Evolutionary conservation across 1,140 invertebrate genomes (phyloP).

Genomic region (Drosophila willistoni): DNA sequence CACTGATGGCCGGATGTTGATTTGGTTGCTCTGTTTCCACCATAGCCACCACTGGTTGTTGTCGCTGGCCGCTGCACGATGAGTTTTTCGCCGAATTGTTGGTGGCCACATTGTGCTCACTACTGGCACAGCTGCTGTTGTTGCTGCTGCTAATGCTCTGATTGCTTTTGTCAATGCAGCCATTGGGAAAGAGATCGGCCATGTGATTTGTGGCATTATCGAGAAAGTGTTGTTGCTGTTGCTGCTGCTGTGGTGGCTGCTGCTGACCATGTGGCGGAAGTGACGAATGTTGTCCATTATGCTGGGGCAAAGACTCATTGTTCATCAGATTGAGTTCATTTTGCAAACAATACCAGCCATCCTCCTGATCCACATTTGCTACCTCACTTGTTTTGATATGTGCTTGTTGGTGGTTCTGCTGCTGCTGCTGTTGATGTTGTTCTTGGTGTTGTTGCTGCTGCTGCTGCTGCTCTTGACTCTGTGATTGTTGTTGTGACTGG

Average conservation of each 20-base stretch:
- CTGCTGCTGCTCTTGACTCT: conserved; percentile 32
- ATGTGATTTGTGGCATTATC: conserved; percentile 63
- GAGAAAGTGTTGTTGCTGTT: conserved; percentile 52
- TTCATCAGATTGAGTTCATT: conserved; percentile 85
- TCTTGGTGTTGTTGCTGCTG: conserved; percentile 37
- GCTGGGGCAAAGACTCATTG: conserved; percentile 46
- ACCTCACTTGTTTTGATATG: conserved; percentile 55
- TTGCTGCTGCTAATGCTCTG: conserved; percentile 67
- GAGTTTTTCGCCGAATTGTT: conserved; percentile 44
- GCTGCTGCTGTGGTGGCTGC: conserved; percentile 35
- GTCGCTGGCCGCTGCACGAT: conserved; percentile 72
- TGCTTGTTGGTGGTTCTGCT: conserved; percentile 49
- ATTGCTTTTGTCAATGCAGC: conserved; percentile 76
- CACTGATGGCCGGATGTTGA: conserved; percentile 72
- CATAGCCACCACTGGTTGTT: conserved; percentile 60
- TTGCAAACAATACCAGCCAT: conserved; percentile 89
- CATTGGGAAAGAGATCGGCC: conserved; percentile 71
- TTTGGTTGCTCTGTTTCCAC: conserved; percentile 60
- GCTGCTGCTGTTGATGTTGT: conserved; percentile 17
- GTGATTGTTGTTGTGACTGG: conserved; percentile 10
- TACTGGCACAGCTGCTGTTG: conserved; percentile 56
- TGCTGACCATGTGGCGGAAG: background rate
- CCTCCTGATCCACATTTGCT: conserved; percentile 74
- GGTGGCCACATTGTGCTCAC: conserved; percentile 39
- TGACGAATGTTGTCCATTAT: conserved; percentile 46